Base-by-base conservation (phyloP, 2,888 invertebrate genomes). In the Drosophila diplacantha region DNA sequence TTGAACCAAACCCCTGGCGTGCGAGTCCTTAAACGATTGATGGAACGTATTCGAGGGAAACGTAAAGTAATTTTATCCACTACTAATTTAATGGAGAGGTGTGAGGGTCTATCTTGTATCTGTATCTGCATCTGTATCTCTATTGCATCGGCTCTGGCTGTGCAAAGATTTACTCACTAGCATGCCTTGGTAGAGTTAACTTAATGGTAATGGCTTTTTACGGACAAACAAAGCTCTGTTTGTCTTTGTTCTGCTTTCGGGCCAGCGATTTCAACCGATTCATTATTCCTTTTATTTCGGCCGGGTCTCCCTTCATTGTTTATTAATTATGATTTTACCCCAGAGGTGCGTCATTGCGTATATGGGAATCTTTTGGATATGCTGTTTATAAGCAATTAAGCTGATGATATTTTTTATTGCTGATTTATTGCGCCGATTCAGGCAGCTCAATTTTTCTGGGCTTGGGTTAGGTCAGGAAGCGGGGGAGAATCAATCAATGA, bases 21-120 rank as follows among this genome's bases (percentile, higher is more conserved):
- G 64, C 85, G 88, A 51, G 78, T 88, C 62, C 81, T 88, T 70
- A 88, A 88, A 81, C 88, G 87, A 77, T 81, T 88, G 71, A 86
- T 88, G 87, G 88, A 88, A 69, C 88, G 88, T 73, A 88, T 88
- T 74, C 88, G 88, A 75, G 88, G 88, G 87, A 88, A 88, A 88
- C 88, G 88, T 87, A 88, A 88, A 88, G 88, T 88, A 88, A 88
- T 85, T 88, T 88, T 87, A 81, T 85, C 81, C 71, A 82, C 85
- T 81, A 81, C 83, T 83, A 77, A 77, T 83, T 84, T 71, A 77
- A 82, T 44, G 59, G 64, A 74, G 69, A n/a, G 20, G 20, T 20
- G 73, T 71, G 64, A 31, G 26, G 31, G 57, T 41, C 59, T 50
- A 24, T 16, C 26, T 46, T 46, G 18, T 3, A 60, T 18, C 29